Evolutionary conservation across 2,888 invertebrate species (phyloP), one percentile per base, ranked within the genome.

Genomic region (Phorcus lineatus): DNA sequence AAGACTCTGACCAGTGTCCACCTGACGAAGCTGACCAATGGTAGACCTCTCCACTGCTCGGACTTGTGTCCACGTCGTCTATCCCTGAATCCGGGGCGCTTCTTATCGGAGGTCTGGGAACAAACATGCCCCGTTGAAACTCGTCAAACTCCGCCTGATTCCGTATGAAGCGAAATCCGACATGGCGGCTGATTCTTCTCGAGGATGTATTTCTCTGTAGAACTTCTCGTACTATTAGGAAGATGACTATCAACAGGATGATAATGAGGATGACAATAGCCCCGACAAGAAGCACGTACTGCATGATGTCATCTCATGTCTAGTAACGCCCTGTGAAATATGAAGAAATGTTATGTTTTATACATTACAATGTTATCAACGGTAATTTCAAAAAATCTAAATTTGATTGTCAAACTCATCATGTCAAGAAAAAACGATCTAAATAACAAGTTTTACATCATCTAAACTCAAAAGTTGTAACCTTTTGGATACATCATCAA

Each of bases 91-190:
- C 70, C 17, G 31, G 40, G 19, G 70, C n/a, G 13, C n/a, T 22
- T 28, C 70, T 13, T 16, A 40, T 19, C 28, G 36, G 17, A n/a
- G 70, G 70, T 9, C 70, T 70, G n/a, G 31, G 70, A 16, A 70
- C n/a, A 40, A 40, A 70, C 31, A 70, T 70, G 17, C 70, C 70
- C 16, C 40, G 70, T 40, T 36, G 70, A n/a, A 70, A 70, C 36
- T 70, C 70, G 70, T 70, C 70, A 31, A 70, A 70, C 36, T 70
- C 70, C 36, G 70, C 70, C 40, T 40, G 70, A 36, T 70, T 70
- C 36, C 40, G 28, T 13, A 70, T 70, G 24, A 36, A 17, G 31
- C 70, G 70, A 40, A 70, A 70, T 70, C 40, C 70, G 40, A 70
- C 70, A 70, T 36, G 70, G 70, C 70, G 70, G 17, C 36, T 31